Evolutionary conservation across 2,113 vertebrate genomes (phyloP).

Genomic region (Plectropomus leopardus): DNA sequence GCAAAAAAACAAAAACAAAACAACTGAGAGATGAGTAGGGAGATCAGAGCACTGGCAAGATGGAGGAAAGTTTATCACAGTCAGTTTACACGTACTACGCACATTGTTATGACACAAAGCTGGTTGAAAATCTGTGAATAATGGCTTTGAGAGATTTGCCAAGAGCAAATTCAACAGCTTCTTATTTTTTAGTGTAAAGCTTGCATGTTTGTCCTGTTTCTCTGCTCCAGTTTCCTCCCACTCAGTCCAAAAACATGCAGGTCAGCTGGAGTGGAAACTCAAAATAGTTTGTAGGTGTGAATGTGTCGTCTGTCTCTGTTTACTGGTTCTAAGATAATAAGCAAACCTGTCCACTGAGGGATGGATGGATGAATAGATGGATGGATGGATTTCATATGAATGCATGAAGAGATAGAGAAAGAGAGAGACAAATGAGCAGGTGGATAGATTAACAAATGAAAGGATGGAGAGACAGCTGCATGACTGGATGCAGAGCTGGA

Average conservation of each 20-base stretch:
- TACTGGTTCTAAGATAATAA: neutral
- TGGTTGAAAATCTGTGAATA: no score
- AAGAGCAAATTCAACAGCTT: slow-evolving; percentile 11
- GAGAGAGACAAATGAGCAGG: no score
- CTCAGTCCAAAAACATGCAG: slow-evolving; percentile 2
- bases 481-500: neutral
- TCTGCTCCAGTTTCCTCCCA: neutral
- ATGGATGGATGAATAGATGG: neutral
- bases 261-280: slow-evolving; percentile 9
- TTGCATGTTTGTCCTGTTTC: neutral
- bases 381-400: no score
- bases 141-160: slow-evolving; percentile 11
- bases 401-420: neutral
- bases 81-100: no score
- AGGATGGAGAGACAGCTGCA: neutral
- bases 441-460: neutral
- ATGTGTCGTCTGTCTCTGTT: slow-evolving; percentile 1
- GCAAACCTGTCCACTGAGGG: neutral
- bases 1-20: no score
- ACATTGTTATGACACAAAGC: no score
- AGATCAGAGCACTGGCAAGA: no score
- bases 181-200: neutral
- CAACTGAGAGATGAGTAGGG: no score
- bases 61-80: no score
- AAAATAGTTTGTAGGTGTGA: neutral